Evolutionary conservation across 2,113 vertebrate genomes (phyloP), one percentile per base, ranked within the genome.

Genomic region (Marcusenius ussheri): DNA sequence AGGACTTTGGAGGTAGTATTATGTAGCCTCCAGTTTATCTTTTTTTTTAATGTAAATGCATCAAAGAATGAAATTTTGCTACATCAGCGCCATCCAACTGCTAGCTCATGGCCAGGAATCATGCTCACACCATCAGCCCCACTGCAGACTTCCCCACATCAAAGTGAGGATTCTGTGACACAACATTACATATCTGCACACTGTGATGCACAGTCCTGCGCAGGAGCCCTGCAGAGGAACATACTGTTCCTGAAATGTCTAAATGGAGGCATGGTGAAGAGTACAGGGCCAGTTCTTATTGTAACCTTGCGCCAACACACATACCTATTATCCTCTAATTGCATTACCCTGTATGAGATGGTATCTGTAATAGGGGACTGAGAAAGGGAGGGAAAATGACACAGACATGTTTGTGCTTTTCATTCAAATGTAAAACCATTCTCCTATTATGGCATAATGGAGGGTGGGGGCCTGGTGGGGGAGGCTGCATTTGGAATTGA

Each of bases 341-440:
- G 94, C 93, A 95, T 96, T 95, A 96, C 90, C 90, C 93, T 93
- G 91, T 96, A 95, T 95, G 95, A 96, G 96, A 96, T 93, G 94
- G 93, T 35, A 95, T 93, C 91, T 92, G 94, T 96, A 96, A 96
- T 95, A 94, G 95, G 93, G 93, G 96, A 89, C 95, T 89, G 94
- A 95, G 95, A 74, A 94, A 94, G 91, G 95, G 93, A 94, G 92
- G 89, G 47, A 1, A 74, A 35, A 80, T 50, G 49, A 91, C 58
- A 93, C 93, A 94, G 95, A 94, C 93, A 92, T 93, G 93, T 95
- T 96, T 96, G 93, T 93, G 95, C 95, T 96, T 95, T 96, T 97
- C 96, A 97, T 97, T 97, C 96, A 97, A 95, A 98, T 97, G 96
- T 96, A 97, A 97, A 97, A 96, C 94, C 51, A 93, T 94, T 94